phyloP scores from a whole-genome alignment of 2,113 vertebrate genomes.

The Bufo gargarizans region DNA sequence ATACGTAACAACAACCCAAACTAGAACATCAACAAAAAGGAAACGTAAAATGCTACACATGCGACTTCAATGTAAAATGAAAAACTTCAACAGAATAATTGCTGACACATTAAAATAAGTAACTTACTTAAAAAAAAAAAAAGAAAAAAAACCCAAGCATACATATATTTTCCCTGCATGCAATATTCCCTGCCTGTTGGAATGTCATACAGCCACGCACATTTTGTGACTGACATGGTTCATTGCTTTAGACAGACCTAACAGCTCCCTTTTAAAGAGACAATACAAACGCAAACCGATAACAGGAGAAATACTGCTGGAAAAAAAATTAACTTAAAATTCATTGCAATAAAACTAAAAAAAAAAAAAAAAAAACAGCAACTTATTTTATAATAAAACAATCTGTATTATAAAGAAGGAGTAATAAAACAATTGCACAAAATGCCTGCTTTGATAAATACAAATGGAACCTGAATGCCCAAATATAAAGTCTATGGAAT shows the following conservation, averaged over 20 bases:
- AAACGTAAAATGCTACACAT: slow-evolving; percentile 50
- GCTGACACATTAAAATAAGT: slow-evolving; percentile 27
- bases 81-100: slow-evolving; percentile 13
- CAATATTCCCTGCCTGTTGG: slow-evolving; percentile 44
- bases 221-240: neutral
- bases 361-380: slow-evolving; percentile 11
- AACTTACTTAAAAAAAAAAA: slow-evolving; percentile 4
- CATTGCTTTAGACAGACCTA: slow-evolving; percentile 22
- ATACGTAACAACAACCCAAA: slow-evolving; percentile 22
- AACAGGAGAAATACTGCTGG: slow-evolving; percentile 47
- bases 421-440: slow-evolving; percentile 42
- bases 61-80: slow-evolving; percentile 37
- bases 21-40: slow-evolving; percentile 5
- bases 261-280: slow-evolving; percentile 38
- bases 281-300: neutral
- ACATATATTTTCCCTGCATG: slow-evolving; percentile 45
- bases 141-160: slow-evolving; percentile 19
- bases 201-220: slow-evolving; percentile 28
- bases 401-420: slow-evolving; percentile 37
- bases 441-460: slow-evolving; percentile 49
- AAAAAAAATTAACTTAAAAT: slow-evolving; percentile 29
- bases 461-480: slow-evolving; percentile 50
- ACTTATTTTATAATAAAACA: slow-evolving; percentile 41
- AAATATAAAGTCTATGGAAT: slow-evolving; percentile 48
- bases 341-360: slow-evolving; percentile 1